Evolutionary conservation across 2,113 vertebrate genomes (phyloP).

Genomic region (Microcebus tavaratra): DNA sequence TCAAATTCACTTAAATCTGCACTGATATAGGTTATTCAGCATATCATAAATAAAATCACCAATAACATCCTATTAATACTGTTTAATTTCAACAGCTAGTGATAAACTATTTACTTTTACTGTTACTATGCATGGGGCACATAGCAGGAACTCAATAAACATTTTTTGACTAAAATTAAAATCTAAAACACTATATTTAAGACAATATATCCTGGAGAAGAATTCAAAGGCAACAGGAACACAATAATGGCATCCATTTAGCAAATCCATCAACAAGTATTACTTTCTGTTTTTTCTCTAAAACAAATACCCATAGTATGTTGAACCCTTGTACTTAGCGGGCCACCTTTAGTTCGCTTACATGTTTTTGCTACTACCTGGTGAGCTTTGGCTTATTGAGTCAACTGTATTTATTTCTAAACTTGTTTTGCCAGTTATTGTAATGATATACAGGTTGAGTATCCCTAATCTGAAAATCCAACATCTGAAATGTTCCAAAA

Average conservation of each 20-base stretch:
- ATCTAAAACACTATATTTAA: neutral
- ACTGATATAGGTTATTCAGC: neutral
- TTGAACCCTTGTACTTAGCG: neutral
- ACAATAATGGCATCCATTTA: neutral
- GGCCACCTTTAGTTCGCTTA: neutral
- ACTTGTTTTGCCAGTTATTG: neutral
- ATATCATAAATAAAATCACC: slow-evolving; percentile 8
- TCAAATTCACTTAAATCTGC: neutral
- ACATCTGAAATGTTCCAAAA: neutral
- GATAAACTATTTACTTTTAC: slow-evolving; percentile 29
- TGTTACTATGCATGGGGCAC: neutral
- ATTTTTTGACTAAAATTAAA: slow-evolving; percentile 42
- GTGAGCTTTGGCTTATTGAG: neutral
- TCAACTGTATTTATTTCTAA: neutral
- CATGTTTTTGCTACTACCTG: neutral
- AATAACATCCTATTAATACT: neutral
- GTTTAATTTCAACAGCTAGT: slow-evolving; percentile 16
- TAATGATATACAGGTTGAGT: neutral
- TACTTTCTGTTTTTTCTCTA: neutral
- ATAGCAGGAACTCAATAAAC: neutral
- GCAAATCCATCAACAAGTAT: neutral
- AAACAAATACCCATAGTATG: neutral
- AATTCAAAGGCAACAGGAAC: neutral
- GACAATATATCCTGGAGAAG: slow-evolving; percentile 4
- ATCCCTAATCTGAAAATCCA: too few relatives aligned